Conservation (phyloP, 2,888 invertebrate species). For the Eupithecia subfuscata region DNA sequence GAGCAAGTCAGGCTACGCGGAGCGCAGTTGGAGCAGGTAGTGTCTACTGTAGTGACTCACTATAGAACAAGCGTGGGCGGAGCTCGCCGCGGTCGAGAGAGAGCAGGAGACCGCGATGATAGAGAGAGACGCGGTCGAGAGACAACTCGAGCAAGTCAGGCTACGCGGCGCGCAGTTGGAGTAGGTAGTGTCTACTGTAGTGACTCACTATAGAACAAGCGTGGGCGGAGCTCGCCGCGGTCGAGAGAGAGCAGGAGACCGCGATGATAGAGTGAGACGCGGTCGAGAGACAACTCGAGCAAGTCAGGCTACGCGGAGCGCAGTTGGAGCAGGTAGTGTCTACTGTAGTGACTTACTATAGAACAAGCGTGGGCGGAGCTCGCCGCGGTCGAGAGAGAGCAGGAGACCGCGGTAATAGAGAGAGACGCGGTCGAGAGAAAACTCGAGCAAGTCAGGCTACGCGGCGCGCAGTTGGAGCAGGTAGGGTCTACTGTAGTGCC, state of each 20-base stretch:
- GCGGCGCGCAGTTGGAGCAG: too few species aligned
- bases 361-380: too few species aligned
- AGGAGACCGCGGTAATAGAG: too few species aligned
- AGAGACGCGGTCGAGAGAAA: too few species aligned
- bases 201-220: slow-evolving; percentile 87
- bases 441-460: too few species aligned
- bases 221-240: slow-evolving; percentile 92
- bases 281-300: too few species aligned
- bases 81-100: slow-evolving; percentile 91
- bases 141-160: slow-evolving; percentile 89
- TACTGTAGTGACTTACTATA: too few species aligned
- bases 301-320: slow-evolving; percentile 51
- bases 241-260: slow-evolving; percentile 79
- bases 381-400: too few species aligned
- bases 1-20: slow-evolving; percentile 91
- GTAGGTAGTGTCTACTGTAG: slow-evolving; percentile 86
- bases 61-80: slow-evolving; percentile 92
- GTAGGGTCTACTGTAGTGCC: too few species aligned
- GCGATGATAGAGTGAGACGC: too few species aligned
- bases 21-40: slow-evolving; percentile 80
- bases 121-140: slow-evolving; percentile 90
- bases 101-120: slow-evolving; percentile 90
- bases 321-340: too few species aligned
- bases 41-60: too few species aligned
- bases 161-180: slow-evolving; percentile 91